Percentiles rank a stretch among this genome's conserved stretches.
These are phyloP conservation scores for Drosophila guanche DNA, from an alignment of 1,140 invertebrate genomes.

Conservation along the genomic window DNA sequence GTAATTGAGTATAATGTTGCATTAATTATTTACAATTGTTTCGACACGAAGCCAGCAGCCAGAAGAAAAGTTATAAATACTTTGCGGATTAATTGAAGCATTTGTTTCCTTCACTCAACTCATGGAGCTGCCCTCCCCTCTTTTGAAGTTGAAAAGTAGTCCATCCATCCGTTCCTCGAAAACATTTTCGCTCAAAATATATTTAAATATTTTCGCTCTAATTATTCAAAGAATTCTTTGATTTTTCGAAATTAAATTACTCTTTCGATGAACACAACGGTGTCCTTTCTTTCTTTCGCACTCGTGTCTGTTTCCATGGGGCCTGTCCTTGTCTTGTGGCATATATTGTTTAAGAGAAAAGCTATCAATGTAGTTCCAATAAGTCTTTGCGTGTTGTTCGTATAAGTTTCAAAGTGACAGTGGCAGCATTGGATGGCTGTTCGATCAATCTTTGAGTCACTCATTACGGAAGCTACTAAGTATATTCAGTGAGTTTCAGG, in stretches of 20 bases:
- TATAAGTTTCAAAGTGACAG: not conserved
- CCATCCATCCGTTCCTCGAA: conserved; percentile 30
- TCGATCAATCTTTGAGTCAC: too few relatives aligned
- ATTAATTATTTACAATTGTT: conserved; percentile 82
- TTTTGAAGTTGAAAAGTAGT: conserved; percentile 60
- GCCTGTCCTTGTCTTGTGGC: too few relatives aligned
- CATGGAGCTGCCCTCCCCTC: conserved; percentile 22
- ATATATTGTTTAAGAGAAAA: not conserved
- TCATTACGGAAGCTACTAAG: too few relatives aligned
- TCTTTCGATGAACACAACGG: not conserved
- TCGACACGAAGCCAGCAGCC: conserved; percentile 42
- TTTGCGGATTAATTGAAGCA: conserved; percentile 74
- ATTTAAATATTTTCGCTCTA: conserved; percentile 23
- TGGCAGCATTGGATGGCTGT: too few relatives aligned
- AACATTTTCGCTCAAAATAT: conserved; percentile 39
- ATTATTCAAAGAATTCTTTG: conserved; percentile 12
- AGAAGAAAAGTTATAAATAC: conserved; percentile 78
- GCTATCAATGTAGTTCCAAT: not conserved
- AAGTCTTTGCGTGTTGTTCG: too few relatives aligned
- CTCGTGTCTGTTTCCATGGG: not conserved
- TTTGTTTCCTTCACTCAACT: conserved; percentile 34
- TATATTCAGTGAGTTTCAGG: too few relatives aligned
- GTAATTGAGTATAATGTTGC: conserved; percentile 80
- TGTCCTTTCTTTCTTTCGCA: not conserved
- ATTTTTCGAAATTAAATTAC: not conserved